Evolutionary conservation across 2,797 vertebrate species (phyloP), one percentile per base, ranked within the genome.

Genomic region (Pangasius macronema): DNA sequence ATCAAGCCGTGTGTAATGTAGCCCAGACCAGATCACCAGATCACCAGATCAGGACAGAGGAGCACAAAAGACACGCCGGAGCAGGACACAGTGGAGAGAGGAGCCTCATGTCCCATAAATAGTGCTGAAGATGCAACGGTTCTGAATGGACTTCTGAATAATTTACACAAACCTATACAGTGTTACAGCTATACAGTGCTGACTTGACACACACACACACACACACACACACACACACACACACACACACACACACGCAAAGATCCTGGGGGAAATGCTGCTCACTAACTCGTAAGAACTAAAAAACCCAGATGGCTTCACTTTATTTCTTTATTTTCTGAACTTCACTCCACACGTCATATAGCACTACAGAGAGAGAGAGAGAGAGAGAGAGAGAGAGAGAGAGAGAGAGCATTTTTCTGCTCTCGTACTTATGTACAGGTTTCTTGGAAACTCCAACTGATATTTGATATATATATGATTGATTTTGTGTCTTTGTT

Each of bases 1-100:
- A 97, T 99, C 82, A 99, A 99, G 92, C 97, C 98, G 22, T 98
- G 97, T 11, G 97, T 99, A 53, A 98, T 99, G 97, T 99, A 94
- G 96, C 88, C 68, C 90, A 88, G 36, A 36, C 36, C 36, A 0
- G 90, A 73, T 91, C 88, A 0, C n/a, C n/a, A n/a, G n/a, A n/a
- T n/a, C n/a, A 36, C 36, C 36, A 0, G 90, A 73, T 91, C 88
- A 0, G 72, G 87, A 65, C 70, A 57, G 5, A n/a, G 1, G 36
- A 36, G 27, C 22, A 20, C 18, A 6, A 55, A 55, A 65, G 14
- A 27, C 82, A 83, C 24, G 8, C 16, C 82, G 36, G 27, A 53
- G 42, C 53, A 39, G 57, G 24, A 18, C n/a, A n/a, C n/a, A n/a
- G n/a, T n/a, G n/a, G 7, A 42, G 30, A 5, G 27, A 39, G 76